Evolutionary conservation across 2,113 vertebrate species (phyloP).

Genomic region (Callipepla squamata): DNA sequence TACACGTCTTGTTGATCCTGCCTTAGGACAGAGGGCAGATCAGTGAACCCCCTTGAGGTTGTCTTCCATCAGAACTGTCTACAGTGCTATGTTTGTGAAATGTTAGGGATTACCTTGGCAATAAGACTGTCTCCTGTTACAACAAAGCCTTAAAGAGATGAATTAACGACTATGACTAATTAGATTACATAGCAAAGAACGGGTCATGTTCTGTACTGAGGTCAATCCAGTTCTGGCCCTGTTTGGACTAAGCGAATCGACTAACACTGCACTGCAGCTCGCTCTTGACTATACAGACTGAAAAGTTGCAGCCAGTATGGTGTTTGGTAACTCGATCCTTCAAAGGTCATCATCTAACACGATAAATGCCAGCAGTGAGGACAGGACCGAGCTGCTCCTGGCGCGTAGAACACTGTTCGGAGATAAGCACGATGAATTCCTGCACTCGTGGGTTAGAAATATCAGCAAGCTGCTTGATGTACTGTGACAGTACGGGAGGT

Average conservation of each 20-base stretch:
- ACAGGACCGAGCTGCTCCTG: background rate
- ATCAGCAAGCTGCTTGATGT: constrained; percentile 6
- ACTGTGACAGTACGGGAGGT: constrained; percentile 21
- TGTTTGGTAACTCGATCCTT: background rate
- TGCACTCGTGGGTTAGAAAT: background rate
- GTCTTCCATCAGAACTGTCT: constrained; percentile 54
- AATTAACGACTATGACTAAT: constrained; percentile 57
- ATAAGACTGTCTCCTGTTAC: constrained; percentile 46
- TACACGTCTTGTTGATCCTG: constrained; percentile 56
- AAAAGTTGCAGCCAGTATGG: background rate
- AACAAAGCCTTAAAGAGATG: constrained; percentile 51
- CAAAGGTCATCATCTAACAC: constrained; percentile 37
- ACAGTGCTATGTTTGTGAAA: constrained; percentile 53
- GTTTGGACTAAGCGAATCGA: background rate
- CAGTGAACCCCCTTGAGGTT: constrained; percentile 31
- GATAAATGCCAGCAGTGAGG: background rate
- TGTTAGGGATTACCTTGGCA: constrained; percentile 56
- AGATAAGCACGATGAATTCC: background rate
- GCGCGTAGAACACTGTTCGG: rapidly evolving
- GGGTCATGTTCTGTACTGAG: background rate
- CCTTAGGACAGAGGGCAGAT: constrained; percentile 40
- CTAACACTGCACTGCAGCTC: background rate
- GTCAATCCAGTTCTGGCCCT: background rate
- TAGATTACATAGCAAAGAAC: constrained; percentile 18
- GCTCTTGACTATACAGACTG: background rate